Base-by-base conservation (phyloP, 2,797 vertebrate species). In the Gymnothorax javanicus region DNA sequence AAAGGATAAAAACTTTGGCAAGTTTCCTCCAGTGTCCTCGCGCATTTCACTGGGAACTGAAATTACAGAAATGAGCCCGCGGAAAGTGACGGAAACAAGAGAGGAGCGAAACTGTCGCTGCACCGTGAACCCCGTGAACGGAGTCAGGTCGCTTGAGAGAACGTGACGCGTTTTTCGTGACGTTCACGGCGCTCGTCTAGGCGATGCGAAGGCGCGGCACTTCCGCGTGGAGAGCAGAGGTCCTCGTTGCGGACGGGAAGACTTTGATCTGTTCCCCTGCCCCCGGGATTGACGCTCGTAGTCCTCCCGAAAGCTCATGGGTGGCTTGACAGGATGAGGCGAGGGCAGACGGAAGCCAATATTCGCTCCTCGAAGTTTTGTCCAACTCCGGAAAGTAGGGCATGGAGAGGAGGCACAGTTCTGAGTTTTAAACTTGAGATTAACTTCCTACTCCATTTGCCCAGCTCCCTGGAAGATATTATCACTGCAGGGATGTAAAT, bases 401-500 rank as follows among this genome's bases (percentile, higher is more conserved):
- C 73, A 77, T 43, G 73, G 11, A 20, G 73, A 50, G 73, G 73
- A 77, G 52, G 73, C 69, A 77, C 17, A 77, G 33, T 52, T 52
- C 33, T 20, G 73, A 13, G 25, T 25, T 7, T 13, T 43, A 75
- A 75, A 75, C 71, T 75, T 75, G 27, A 25, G 27, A 17, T 59
- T 60, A 27, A 3, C 17, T 67, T 64, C 77, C 20, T 33, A 69
- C 59, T 86, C 33, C 23, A 57, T 43, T 23, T 59, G 54, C 60
- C 27, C 0, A 52, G 52, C 73, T 77, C 71, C 33, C 75, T 54
- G 43, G 25, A 81, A 20, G 57, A 17, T 64, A 52, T 67, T 67
- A 89, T 87, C 56, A 81, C 77, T 50, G 15, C 79, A 58, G 43
- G 56, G 77, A 83, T 82, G 84, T 57, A 52, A 82, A 84, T 84